A percentile compares a stretch with the other conserved stretches of the same genome.
phyloP scores from a whole-genome alignment of 2,888 invertebrate species.

The Eupithecia subfuscata region DNA sequence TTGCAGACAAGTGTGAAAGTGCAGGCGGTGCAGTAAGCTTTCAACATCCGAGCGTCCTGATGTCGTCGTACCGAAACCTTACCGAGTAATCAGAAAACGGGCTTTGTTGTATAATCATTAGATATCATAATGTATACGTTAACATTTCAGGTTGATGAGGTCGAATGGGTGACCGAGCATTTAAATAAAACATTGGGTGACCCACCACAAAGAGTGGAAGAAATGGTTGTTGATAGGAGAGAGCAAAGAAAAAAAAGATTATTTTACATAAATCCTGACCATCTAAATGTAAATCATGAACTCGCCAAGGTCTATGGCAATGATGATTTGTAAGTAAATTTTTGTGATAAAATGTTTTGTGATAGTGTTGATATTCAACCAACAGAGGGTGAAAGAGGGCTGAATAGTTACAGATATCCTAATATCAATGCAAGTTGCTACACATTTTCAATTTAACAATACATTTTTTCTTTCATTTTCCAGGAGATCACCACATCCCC shows the following conservation, averaged over 20 bases:
- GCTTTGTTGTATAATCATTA: neutral
- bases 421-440: neutral
- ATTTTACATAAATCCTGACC: constrained; percentile 14
- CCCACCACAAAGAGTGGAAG: neutral
- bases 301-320: constrained; percentile 24
- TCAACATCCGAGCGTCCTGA: too few relatives aligned
- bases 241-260: neutral
- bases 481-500: constrained; percentile 16
- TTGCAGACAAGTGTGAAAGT: too few relatives aligned
- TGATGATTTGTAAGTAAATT: constrained; percentile 14
- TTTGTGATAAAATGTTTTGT: neutral
- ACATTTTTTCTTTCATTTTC: constrained; percentile 3
- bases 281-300: constrained; percentile 28
- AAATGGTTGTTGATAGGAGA: neutral
- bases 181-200: constrained; percentile 58
- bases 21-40: too few relatives aligned
- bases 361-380: too few relatives aligned
- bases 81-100: too few relatives aligned
- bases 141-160: constrained; percentile 61
- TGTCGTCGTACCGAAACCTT: too few relatives aligned
- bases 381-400: neutral
- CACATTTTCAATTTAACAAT: neutral
- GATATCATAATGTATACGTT: neutral
- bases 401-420: neutral
- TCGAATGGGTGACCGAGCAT: constrained; percentile 60